These are phyloP conservation scores for Psittacula cyanocephala DNA, from an alignment of 2,113 vertebrate species.

Conservation along the genomic window DNA sequence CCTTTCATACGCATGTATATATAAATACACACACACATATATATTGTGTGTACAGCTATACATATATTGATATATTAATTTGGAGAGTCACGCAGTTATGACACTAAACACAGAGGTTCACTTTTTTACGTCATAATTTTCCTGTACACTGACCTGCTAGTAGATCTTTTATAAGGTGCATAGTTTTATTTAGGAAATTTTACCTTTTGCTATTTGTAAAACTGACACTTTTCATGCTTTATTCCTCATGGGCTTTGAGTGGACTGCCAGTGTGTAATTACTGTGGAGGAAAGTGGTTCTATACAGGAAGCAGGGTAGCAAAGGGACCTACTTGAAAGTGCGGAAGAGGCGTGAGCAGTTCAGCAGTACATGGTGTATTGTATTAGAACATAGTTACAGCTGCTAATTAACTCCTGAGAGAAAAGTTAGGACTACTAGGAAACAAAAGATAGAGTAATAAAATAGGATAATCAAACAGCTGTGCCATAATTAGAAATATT, in stretches of 20 bases:
- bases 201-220: not conserved
- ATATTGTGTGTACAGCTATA: not conserved
- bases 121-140: not conserved
- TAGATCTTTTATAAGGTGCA: not conserved
- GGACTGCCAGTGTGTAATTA: constrained; percentile 48
- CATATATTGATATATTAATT: not conserved
- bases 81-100: not conserved
- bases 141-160: not conserved
- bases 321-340: not conserved
- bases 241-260: not conserved
- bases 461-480: not conserved
- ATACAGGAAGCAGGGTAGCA: constrained; percentile 59
- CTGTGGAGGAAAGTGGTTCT: not conserved
- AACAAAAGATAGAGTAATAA: not conserved
- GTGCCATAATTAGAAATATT: not conserved
- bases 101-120: not conserved
- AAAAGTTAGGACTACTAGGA: not conserved
- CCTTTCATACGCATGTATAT: not conserved
- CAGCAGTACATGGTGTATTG: not conserved
- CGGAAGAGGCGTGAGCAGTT: constrained; percentile 7
- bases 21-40: not conserved
- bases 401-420: not conserved
- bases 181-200: not conserved
- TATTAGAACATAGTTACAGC: not conserved
- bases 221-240: not conserved